Conservation (phyloP, 2,888 invertebrate species). For the Phaonia tiefii region DNA sequence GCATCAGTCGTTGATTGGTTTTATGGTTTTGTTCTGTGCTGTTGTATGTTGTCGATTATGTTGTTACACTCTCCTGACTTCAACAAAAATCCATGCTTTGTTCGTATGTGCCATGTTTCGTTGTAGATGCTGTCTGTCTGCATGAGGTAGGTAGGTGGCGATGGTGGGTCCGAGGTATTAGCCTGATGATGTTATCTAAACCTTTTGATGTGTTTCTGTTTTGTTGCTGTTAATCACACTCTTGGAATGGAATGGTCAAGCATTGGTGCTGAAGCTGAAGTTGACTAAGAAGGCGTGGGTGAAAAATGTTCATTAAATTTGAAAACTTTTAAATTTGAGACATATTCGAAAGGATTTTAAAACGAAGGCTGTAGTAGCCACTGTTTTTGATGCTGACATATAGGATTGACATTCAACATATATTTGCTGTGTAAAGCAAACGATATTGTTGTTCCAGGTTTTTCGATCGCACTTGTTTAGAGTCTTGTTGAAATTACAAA, state of each 20-base stretch:
- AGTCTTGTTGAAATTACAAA: too few relatives aligned
- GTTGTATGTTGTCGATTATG: neutral
- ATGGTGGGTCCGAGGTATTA: neutral
- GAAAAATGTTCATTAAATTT: constrained; percentile 22
- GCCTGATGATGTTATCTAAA: constrained; percentile 36
- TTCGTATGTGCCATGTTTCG: constrained; percentile 9
- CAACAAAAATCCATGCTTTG: constrained; percentile 3
- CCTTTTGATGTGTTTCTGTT: constrained; percentile 37
- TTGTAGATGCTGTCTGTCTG: constrained; percentile 10
- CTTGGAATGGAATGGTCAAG: constrained; percentile 23
- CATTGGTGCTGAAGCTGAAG: neutral
- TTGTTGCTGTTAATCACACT: constrained; percentile 39
- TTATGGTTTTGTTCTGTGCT: constrained; percentile 19
- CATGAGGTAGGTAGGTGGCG: neutral
- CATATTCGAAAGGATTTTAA: too few relatives aligned
- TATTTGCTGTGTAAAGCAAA: too few relatives aligned
- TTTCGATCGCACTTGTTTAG: too few relatives aligned
- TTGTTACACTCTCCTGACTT: constrained; percentile 1
- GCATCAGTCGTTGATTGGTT: constrained; percentile 31
- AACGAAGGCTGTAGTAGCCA: too few relatives aligned
- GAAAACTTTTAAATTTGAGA: too few relatives aligned
- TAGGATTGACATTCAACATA: too few relatives aligned
- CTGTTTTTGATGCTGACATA: too few relatives aligned
- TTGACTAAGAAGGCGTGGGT: constrained; percentile 16
- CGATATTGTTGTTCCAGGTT: too few relatives aligned